Conservation (phyloP, 1,140 invertebrate species). For the Brachionus plicatilis region DNA sequence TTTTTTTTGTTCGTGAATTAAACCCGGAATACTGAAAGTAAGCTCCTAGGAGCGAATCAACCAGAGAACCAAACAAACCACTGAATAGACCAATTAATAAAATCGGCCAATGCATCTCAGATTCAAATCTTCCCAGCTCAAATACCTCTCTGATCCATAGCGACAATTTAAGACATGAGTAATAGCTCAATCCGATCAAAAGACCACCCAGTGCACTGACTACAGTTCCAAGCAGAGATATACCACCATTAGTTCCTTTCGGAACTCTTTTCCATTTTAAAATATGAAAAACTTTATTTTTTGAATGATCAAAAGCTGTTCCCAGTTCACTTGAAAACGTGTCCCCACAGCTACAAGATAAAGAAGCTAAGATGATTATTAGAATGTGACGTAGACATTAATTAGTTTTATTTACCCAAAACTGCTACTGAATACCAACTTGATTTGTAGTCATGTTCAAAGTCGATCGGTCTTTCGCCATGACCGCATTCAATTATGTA, state of each 20-base stretch:
- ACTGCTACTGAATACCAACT: conserved; percentile 25
- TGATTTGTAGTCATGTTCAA: background rate
- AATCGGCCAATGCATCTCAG: background rate
- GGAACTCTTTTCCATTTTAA: conserved; percentile 18
- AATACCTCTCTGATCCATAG: background rate
- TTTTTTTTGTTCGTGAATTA: background rate
- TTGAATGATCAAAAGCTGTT: background rate
- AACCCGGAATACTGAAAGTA: conserved; percentile 1
- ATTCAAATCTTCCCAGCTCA: background rate
- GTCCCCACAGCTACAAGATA: background rate
- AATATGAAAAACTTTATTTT: conserved; percentile 1
- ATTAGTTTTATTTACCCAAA: background rate
- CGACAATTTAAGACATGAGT: background rate
- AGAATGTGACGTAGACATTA: background rate
- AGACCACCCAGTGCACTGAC: background rate
- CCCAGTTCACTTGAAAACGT: conserved; percentile 18
- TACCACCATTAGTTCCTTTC: conserved; percentile 12
- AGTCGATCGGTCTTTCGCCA: conserved; percentile 11
- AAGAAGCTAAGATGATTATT: background rate
- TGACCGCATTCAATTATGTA: conserved; percentile 17
- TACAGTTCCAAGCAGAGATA: background rate
- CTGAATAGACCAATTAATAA: background rate
- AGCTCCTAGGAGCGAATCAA: background rate
- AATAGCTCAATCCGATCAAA: conserved; percentile 1
- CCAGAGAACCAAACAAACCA: conserved; percentile 4